phyloP scores from a whole-genome alignment of 2,797 vertebrate species.

The Enteromius argenteus region DNA sequence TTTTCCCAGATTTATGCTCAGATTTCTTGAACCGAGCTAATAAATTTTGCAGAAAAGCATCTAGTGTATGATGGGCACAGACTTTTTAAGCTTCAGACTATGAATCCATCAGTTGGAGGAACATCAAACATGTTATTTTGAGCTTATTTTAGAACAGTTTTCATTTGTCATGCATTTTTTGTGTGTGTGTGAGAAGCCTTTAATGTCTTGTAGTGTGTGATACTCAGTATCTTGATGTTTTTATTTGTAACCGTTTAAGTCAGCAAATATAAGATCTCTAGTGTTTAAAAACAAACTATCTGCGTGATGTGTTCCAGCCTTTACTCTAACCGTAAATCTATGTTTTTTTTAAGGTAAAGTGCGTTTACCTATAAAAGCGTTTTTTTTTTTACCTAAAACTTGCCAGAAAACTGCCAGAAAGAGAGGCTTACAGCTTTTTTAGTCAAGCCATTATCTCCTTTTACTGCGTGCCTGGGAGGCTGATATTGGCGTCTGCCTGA shows the following conservation, averaged over 20 bases:
- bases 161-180: neutral
- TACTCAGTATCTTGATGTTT: neutral
- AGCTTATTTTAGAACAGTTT: neutral
- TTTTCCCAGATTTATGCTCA: neutral
- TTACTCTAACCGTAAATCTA: neutral
- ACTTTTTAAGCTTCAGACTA: neutral
- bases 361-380: neutral
- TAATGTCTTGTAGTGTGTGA: neutral
- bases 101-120: neutral
- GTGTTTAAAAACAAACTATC: neutral
- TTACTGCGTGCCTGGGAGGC: conserved; percentile 36
- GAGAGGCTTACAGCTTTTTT: conserved; percentile 33
- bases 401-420: conserved; percentile 12
- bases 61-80: neutral
- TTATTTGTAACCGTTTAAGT: neutral
- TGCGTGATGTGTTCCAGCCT: neutral
- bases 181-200: neutral
- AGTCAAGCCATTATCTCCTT: conserved; percentile 40
- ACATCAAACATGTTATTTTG: neutral
- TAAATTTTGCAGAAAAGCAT: neutral
- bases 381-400: neutral
- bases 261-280: neutral
- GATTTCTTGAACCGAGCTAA: neutral
- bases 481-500: conserved; percentile 15
- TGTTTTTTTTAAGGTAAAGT: neutral